phyloP scores from a whole-genome alignment of 2,113 vertebrate genomes.

The Scytalopus superciliaris region DNA sequence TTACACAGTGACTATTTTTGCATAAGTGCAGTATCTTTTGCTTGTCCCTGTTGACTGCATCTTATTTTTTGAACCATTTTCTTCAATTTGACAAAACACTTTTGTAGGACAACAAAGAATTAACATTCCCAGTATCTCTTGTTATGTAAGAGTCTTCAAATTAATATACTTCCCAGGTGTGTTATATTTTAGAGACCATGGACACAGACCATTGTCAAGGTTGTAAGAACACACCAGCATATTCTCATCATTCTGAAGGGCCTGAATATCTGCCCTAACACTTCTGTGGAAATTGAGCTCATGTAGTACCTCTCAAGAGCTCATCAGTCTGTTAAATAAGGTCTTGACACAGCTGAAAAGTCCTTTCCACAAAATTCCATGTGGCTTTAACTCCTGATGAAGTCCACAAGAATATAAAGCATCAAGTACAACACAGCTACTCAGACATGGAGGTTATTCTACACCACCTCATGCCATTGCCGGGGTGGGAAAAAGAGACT shows the following conservation, averaged over 20 bases:
- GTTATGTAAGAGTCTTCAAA: background rate
- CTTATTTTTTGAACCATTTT: background rate
- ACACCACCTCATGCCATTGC: background rate
- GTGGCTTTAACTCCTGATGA: background rate
- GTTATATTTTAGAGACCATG: background rate
- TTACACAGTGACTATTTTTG: background rate
- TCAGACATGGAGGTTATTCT: background rate
- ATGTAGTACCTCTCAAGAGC: background rate
- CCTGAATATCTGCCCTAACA: background rate
- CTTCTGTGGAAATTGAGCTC: background rate
- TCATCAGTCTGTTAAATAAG: background rate
- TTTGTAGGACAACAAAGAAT: background rate
- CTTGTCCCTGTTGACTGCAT: background rate
- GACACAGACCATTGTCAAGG: background rate
- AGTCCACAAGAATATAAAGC: background rate
- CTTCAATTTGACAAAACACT: background rate
- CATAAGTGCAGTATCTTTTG: background rate
- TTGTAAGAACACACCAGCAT: background rate
- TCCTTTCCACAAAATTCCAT: background rate
- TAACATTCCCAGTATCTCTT: background rate
- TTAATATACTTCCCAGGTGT: background rate
- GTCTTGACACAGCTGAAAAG: background rate
- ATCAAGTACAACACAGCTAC: background rate
- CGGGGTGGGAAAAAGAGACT: rapidly evolving
- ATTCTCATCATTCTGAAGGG: background rate